phyloP scores from a whole-genome alignment of 2,888 invertebrate species.

The Lepidochrysops patricia region DNA sequence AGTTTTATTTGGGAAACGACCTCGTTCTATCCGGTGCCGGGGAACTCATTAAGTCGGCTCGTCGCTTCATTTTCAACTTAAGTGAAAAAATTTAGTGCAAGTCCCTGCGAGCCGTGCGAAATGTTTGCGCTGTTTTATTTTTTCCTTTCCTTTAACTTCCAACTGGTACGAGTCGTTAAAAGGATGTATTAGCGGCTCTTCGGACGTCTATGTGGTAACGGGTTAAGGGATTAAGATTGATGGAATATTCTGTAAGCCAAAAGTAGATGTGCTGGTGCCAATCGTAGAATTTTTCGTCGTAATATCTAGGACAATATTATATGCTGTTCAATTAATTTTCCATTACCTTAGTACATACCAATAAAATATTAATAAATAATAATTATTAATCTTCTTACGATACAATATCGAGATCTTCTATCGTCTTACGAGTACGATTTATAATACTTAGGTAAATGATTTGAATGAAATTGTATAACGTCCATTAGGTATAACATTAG shows the following conservation, averaged over 20 bases:
- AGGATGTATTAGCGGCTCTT: neutral
- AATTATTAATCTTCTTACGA: no score
- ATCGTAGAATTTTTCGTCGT: neutral
- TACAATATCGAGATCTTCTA: no score
- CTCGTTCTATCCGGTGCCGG: conserved; percentile 19
- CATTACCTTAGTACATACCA: no score
- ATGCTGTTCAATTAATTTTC: no score
- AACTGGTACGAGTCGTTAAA: conserved; percentile 1
- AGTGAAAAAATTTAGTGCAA: conserved; percentile 27
- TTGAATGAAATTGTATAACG: no score
- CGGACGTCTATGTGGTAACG: neutral
- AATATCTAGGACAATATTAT: no score
- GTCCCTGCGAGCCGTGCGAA: conserved; percentile 19
- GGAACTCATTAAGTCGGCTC: conserved; percentile 30
- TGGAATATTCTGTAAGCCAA: no score
- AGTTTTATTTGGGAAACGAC: conserved; percentile 20
- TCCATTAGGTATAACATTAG: no score
- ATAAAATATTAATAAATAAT: no score
- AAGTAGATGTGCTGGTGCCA: neutral
- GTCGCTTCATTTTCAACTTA: conserved; percentile 28
- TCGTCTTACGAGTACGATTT: no score
- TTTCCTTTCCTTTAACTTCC: neutral
- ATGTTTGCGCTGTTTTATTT: conserved; percentile 14
- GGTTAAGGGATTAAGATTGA: neutral
- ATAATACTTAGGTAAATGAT: no score